phyloP scores from a whole-genome alignment of 2,113 vertebrate genomes.

The Azemiops feae region DNA sequence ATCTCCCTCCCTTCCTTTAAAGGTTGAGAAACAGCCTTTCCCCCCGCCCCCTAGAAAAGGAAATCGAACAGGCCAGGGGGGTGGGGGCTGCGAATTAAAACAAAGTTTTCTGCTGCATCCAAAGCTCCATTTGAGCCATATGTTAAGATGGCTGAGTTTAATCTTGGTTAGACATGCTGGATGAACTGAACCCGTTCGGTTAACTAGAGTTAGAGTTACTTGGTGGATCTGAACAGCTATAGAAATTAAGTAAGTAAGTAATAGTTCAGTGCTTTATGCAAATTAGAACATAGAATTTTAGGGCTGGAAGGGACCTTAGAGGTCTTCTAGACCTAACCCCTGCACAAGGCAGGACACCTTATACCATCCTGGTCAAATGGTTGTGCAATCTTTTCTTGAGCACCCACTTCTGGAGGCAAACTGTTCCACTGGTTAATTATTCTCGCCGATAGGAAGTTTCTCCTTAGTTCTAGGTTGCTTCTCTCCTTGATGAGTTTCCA shows the following conservation, averaged over 20 bases:
- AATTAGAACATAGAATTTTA: background rate
- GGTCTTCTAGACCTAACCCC: background rate
- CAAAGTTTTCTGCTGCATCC: background rate
- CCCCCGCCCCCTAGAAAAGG: constrained; percentile 17
- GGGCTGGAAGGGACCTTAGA: background rate
- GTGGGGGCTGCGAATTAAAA: constrained; percentile 3
- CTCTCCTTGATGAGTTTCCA: too few species aligned
- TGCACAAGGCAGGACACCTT: background rate
- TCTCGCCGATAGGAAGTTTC: too few species aligned
- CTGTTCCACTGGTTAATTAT: too few species aligned
- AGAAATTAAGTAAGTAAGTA: background rate
- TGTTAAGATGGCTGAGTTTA: background rate
- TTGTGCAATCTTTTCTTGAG: background rate
- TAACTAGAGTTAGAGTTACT: background rate
- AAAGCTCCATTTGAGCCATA: constrained; percentile 1
- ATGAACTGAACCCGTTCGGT: background rate
- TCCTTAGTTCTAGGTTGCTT: too few species aligned
- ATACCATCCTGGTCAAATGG: background rate
- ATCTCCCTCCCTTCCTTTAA: constrained; percentile 22
- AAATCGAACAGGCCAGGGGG: constrained; percentile 34
- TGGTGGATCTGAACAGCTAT: background rate
- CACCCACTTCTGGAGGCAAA: too few species aligned
- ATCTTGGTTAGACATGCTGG: background rate
- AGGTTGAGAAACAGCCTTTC: constrained; percentile 39
- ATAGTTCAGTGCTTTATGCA: background rate